Base-by-base conservation (phyloP, 2,888 invertebrate species). In the Drosophila kuntzei region DNA sequence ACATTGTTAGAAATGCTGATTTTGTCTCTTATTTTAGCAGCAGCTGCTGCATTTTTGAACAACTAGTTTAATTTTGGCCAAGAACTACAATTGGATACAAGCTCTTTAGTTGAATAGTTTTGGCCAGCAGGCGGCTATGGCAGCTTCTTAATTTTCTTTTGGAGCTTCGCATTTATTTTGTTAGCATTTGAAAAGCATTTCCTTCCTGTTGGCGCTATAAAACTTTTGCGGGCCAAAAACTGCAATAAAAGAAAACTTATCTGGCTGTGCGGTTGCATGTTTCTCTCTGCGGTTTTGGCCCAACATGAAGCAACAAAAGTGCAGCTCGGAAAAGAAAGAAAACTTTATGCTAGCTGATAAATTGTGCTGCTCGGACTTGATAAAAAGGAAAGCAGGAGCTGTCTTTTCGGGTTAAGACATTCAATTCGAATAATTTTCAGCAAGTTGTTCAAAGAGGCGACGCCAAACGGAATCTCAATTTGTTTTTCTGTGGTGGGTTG, bases 231-330 rank as follows among this genome's bases (percentile, higher is more conserved):
- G 65, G 72, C 62, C 71, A 72, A 67, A 16, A 86, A 86, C 62
- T 87, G 87, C 84, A 84, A 84, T 84, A 86, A 84, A 84, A 84
- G 89, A 88, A 81, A 84, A 84, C 89, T 88, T 84, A 84, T 88
- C 84, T 59, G 62, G 50, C n/a, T 61, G 43, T 59, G 58, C 54
- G 72, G 75, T 54, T 68, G 49, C 34, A 49, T 27, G 34, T 5
- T 9, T 37, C 39, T 32, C 47, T 49, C 22, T 55, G 43, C 16
- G 55, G 53, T 22, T 73, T 59, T 54, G 37, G 46, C 55, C 71
- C 50, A 62, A 47, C 43, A 51, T 39, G 74, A 57, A 63, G 22
- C 54, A 41, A 50, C 55, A 65, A 49, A 62, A 69, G 49, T 67
- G 65, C 63, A 79, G 50, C 60, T 41, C 29, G 57, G 43, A 67